Base-by-base conservation (phyloP, 2,797 vertebrate species). In the Steatocranus sp. region DNA sequence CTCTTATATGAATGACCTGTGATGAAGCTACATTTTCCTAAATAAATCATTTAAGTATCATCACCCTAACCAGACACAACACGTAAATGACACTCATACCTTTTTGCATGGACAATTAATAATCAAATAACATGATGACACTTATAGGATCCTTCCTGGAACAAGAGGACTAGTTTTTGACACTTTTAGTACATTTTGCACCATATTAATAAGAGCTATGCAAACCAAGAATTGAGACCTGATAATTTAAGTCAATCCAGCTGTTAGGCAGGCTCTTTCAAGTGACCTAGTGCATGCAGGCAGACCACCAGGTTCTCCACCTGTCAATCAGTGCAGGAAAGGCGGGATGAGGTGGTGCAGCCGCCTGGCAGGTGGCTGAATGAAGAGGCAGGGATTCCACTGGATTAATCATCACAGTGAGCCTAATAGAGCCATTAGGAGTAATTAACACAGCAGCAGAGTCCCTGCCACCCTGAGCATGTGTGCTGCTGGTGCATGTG, bases 391-490 rank as follows among this genome's bases (percentile, higher is more conserved):
- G 89, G 85, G 90, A 93, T 86, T 93, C 86, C 85, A 43, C 86
- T 75, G 88, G 86, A 89, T 93, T 94, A 91, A 94, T 95, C 92
- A 93, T 88, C 87, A 86, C 88, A 80, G 80, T 75, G 89, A 51
- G 85, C 79, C 89, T 95, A 93, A 93, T 92, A 84, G 92, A 94
- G 88, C 85, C 90, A 95, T 96, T 93, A 94, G 91, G 86, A 90
- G 88, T 94, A 92, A 96, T 96, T 95, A 96, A 94, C 90, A 82
- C 91, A 91, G 89, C 87, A 50, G 87, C 84, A 90, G 81, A 88
- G 87, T 87, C 76, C 70, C 83, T 68, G 82, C 82, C 84, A 86
- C 81, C 82, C 82, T 41, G 84, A 84, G 82, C 89, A 73, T 80
- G 92, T 83, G 88, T 83, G 80, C 76, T 48, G 48, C 32, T 66